Evolutionary conservation across 2,113 vertebrate species (phyloP), one percentile per base, ranked within the genome.

Genomic region (Albula glossodonta): DNA sequence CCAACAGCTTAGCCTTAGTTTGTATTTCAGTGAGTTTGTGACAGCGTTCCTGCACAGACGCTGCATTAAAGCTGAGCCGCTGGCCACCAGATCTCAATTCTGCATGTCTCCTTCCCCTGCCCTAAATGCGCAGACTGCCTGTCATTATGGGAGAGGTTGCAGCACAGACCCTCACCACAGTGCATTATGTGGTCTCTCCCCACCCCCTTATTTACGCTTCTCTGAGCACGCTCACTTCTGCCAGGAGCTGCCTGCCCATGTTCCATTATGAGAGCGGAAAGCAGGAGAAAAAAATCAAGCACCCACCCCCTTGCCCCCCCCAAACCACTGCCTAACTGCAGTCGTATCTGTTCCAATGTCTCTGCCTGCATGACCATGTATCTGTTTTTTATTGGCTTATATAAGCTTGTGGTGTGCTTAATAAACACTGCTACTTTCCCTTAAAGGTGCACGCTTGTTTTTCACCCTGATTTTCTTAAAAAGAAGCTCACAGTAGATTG

Each of bases 101-200:
- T 88, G 89, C 85, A 90, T 89, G 93, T 93, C 92, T 92, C 86
- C 91, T 86, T 90, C 88, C 84, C 88, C 90, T 41, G 31, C 31
- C 89, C 89, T 88, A 78, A 0, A 49, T 86, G 84, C 77, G 50
- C 88, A 90, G 87, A 85, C 86, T 90, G 88, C 87, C 89, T 89
- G 87, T 90, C 52, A 74, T 15, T 51, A 85, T 74, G 2, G 70
- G 51, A 92, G 91, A 88, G 90, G 82, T 86, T 87, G 84, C 92
- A 93, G 92, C 89, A 93, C 93, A 90, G 93, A 93, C 91, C 92
- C 90, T 93, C 87, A 87, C 93, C 93, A 92, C 94, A 93, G 89
- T 83, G 86, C 92, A 89, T 87, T 84, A 85, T 91, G 92, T 90
- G 92, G 92, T 92, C 87, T 80, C 89, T 81, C 84, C 49, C 85